These are phyloP conservation scores for Steinernema carpocapsae DNA, from an alignment of 2,888 invertebrate species.

Conservation along the genomic window DNA sequence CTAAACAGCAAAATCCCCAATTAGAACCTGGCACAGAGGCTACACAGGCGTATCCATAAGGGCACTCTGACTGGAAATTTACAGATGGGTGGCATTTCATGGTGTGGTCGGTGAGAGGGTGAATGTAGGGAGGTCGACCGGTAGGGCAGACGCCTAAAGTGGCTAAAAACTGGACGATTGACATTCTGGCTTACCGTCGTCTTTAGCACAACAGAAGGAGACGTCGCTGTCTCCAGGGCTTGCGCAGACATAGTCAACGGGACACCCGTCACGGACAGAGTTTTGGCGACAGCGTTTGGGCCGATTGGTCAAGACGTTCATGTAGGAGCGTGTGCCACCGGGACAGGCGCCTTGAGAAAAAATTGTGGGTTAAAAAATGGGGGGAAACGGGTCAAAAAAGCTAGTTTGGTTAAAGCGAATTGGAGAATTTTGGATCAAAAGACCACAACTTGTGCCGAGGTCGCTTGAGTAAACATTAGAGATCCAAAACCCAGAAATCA, in stretches of 20 bases:
- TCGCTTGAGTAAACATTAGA: constrained; percentile 3
- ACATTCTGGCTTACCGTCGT: constrained; percentile 30
- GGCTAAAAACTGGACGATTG: not conserved
- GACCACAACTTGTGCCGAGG: not conserved
- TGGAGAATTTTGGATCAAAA: no score
- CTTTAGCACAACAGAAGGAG: constrained; percentile 44
- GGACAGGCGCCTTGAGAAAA: constrained; percentile 44
- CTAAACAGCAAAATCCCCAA: constrained; percentile 49
- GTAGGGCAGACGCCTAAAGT: constrained; percentile 46
- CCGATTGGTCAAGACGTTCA: constrained; percentile 42
- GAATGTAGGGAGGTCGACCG: constrained; percentile 44
- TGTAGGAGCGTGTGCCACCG: constrained; percentile 40
- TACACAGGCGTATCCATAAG: constrained; percentile 35
- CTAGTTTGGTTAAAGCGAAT: no score
- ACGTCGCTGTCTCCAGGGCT: constrained; percentile 34
- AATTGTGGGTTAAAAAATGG: not conserved
- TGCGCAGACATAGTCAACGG: constrained; percentile 44
- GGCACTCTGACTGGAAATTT: constrained; percentile 28
- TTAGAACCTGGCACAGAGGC: constrained; percentile 34
- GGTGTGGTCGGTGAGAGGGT: constrained; percentile 45
- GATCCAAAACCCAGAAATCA: not conserved
- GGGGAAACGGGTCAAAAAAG: no score
- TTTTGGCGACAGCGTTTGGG: constrained; percentile 39
- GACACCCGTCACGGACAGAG: constrained; percentile 43
- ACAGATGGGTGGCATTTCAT: constrained; percentile 43